These are phyloP conservation scores for Sebastes hubbsi DNA, from an alignment of 2,797 vertebrate genomes.

Conservation along the genomic window DNA sequence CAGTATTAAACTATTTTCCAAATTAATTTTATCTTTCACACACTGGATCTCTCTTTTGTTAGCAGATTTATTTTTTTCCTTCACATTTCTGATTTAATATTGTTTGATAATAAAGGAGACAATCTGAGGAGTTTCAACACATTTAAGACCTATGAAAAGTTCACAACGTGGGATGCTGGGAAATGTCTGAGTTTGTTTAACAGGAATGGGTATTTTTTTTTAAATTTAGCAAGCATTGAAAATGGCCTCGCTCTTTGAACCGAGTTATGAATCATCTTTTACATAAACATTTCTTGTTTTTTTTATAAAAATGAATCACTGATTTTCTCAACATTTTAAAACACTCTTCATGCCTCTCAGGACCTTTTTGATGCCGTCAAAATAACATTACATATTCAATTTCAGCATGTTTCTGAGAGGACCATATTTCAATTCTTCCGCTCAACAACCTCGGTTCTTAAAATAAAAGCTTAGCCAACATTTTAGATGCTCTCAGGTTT, in stretches of 20 bases:
- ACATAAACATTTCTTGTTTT: slow-evolving; percentile 9
- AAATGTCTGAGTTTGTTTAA: not conserved
- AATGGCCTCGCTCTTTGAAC: not conserved
- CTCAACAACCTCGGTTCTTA: slow-evolving; percentile 17
- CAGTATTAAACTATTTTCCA: not conserved
- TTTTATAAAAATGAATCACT: slow-evolving; percentile 34
- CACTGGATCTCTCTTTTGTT: not conserved
- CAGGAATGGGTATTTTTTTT: not conserved
- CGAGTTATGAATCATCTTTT: slow-evolving; percentile 19
- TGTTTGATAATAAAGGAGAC: not conserved
- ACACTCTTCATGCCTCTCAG: slow-evolving; percentile 11
- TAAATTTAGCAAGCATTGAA: not conserved
- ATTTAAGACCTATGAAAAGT: not conserved
- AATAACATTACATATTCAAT: slow-evolving; percentile 47
- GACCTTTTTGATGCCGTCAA: slow-evolving; percentile 39
- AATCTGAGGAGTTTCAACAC: not conserved
- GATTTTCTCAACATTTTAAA: slow-evolving; percentile 37
- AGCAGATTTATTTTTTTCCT: too few species aligned
- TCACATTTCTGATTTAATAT: not conserved
- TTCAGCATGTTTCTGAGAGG: slow-evolving; percentile 33
- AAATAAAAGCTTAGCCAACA: slow-evolving; percentile 26
- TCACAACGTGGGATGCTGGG: not conserved
- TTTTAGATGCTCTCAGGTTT: slow-evolving; percentile 29
- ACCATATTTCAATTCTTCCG: slow-evolving; percentile 29
- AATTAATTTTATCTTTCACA: not conserved